These are phyloP conservation scores for Entomobrya multifasciata DNA, from an alignment of 2,888 invertebrate species.

Conservation along the genomic window DNA sequence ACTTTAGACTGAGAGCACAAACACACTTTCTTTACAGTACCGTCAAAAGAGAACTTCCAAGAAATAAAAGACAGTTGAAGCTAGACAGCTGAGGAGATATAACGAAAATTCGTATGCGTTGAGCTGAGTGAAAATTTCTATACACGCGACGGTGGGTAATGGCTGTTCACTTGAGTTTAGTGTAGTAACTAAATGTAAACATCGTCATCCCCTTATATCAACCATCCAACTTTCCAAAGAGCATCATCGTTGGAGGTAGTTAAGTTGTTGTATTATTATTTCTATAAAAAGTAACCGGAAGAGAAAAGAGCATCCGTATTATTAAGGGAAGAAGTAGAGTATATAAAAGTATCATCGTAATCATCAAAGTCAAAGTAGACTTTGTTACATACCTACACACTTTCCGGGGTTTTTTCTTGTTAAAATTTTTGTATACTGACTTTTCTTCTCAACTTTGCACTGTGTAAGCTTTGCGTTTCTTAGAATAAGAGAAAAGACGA, in stretches of 20 bases:
- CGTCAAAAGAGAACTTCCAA: not conserved
- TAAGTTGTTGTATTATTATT: constrained; percentile 19
- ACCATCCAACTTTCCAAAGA: not conserved
- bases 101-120: no score
- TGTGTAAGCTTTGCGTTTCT: not conserved
- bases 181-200: constrained; percentile 18
- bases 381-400: not conserved
- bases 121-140: not conserved
- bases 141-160: no score
- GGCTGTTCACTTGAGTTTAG: not conserved
- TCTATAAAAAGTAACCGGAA: constrained; percentile 12
- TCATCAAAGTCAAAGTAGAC: constrained; percentile 18
- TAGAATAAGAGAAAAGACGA: not conserved
- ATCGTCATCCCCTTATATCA: not conserved
- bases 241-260: not conserved
- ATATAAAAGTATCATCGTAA: not conserved
- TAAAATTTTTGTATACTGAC: constrained; percentile 46
- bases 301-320: constrained; percentile 21
- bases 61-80: constrained; percentile 50
- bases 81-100: constrained; percentile 60
- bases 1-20: not conserved
- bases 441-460: not conserved
- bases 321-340: not conserved
- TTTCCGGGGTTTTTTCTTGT: not conserved
- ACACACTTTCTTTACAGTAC: not conserved